Base-by-base conservation (phyloP, 2,888 invertebrate species). In the Cybosia mesomella region DNA sequence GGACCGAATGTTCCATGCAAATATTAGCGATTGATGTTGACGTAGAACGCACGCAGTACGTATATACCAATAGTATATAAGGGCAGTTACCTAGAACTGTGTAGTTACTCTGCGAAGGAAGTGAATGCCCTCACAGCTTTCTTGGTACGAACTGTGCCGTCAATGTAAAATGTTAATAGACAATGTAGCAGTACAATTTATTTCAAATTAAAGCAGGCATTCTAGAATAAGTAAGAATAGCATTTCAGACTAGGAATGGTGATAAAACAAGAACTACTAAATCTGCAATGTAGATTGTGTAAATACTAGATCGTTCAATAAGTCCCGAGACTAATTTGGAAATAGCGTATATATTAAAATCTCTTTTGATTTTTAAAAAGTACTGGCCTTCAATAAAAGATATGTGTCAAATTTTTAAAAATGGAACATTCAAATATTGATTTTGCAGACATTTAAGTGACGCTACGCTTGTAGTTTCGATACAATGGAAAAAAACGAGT, bases 101-200 rank as follows among this genome's bases (percentile, higher is more conserved):
- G 72, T 28, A n/a, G n/a, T n/a, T 68, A 75, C 75, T 73, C 74
- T 73, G 72, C 72, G 74, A 79, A 85, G 89, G 91, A 90, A 90
- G 91, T 88, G 88, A 89, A 85, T 81, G 92, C 89, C 92, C 92
- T 92, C 91, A 90, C 71, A 63, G 67, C 83, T 88, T 89, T 91
- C 90, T 92, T 89, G 87, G 89, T 88, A 87, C 76, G 32, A 86
- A 79, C 83, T 89, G 92, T 90, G 91, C 75, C 53, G 67, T 80
- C 65, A 55, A 57, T 68, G 58, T 71, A 59, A 71, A 75, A 68
- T 67, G 63, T 65, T 69, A 61, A 66, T 39, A 21, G 54, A 2
- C 13, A 53, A 21, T 53, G 54, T 63, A 54, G 7, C 18, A 22
- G 15, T 54, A 58, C 24, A 34, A 49, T 22, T 11, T 63, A 49